Evolutionary conservation across 30 jellyfish, hydroid and myxozoan species (phyloP), one percentile per base, ranked within the genome.

Genomic region (Catostylus mosaicus): DNA sequence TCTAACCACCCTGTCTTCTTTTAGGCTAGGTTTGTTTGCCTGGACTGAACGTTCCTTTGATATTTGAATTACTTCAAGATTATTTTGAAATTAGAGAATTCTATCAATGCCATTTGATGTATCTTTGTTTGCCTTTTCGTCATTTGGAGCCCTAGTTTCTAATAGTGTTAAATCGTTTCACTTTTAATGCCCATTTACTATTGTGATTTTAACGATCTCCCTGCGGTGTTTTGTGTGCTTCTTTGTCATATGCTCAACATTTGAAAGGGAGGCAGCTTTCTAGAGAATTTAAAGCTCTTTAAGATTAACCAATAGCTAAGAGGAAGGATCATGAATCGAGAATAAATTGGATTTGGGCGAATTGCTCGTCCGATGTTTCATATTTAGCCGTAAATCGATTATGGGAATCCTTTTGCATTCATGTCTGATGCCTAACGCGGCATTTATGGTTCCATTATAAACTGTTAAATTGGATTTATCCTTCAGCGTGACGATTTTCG

Each of bases 391-490:
- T 18, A 20, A 68, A 68, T 35, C 80, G 62, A 68, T 68, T 68
- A 33, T 37, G 29, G 16, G 33, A 22, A 68, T 65, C 31, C 80
- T 24, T 8, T 14, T 35, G 80, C 80, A 68, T 37, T 68, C 64
- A 6, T 37, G 37, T 68, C 80, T 68, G 64, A 34, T 68, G 80
- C 80, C 80, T n/a, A 46, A 68, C 30, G 80, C 80, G 80, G 80
- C 61, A 20, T 68, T 34, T 68, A 68, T 68, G 36, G 36, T 8
- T 29, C 46, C 61, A 68, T 68, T 68, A 68, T 37, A 33, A 18
- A 40, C 80, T 30, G 10, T 37, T 18, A 77, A 77, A 77, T 59
- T 59, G 88, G 88, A 77, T 77, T 56, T 59, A 51, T 14, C 61
- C 62, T 48, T 54, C 75, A 75, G 75, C 73, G 47, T 37, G 54